A percentile compares a stretch with the other conserved stretches of the same genome.
These are phyloP conservation scores for Cichladusa arquata DNA, from an alignment of 2,113 vertebrate genomes.

Conservation along the genomic window DNA sequence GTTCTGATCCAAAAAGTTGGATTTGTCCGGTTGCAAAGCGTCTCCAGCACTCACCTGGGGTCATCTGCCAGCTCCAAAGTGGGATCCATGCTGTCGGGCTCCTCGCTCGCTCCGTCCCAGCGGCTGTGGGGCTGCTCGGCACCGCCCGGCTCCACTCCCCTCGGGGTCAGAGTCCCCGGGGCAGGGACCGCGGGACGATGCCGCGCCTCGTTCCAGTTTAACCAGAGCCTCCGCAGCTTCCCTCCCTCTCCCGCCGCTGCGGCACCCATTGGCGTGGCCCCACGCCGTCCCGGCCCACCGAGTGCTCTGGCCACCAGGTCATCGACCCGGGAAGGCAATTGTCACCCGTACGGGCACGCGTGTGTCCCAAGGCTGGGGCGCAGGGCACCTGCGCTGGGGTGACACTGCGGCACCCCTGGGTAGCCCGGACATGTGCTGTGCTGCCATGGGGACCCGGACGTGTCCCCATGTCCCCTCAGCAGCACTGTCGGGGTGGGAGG, in stretches of 20 bases:
- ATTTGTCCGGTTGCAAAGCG: not conserved
- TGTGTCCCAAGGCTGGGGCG: not conserved
- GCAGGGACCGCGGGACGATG: not conserved
- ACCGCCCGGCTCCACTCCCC: not conserved
- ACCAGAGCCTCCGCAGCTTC: not conserved
- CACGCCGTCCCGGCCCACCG: not conserved
- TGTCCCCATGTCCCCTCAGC: accelerated
- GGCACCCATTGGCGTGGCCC: not conserved
- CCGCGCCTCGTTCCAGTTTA: not conserved
- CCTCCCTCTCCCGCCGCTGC: not conserved
- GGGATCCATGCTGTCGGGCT: constrained; percentile 21
- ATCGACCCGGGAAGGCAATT: not conserved
- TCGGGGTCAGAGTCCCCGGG: constrained; percentile 57
- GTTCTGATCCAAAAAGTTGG: not conserved
- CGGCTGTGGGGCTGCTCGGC: not conserved
- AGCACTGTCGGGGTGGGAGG: not conserved
- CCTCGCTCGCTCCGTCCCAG: not conserved
- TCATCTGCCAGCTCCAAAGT: constrained; percentile 23
- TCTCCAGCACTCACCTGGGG: constrained; percentile 5
- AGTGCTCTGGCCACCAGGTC: not conserved
- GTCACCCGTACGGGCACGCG: accelerated
- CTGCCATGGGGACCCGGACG: not conserved
- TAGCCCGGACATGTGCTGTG: accelerated
- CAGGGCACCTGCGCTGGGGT: not conserved
- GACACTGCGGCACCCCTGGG: not conserved